phyloP scores from a whole-genome alignment of 2,113 vertebrate species.

The Narcine bancroftii region DNA sequence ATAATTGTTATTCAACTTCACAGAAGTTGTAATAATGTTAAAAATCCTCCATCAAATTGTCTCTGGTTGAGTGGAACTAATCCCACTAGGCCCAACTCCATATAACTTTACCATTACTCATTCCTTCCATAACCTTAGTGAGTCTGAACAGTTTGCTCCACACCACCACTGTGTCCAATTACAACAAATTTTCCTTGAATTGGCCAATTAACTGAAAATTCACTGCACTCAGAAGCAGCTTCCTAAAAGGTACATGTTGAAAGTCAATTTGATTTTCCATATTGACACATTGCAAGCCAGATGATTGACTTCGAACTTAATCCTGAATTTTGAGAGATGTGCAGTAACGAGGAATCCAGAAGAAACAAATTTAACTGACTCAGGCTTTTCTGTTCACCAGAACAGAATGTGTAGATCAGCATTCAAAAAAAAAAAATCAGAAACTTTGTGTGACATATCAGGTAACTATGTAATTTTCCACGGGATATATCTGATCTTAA shows the following conservation, averaged over 20 bases:
- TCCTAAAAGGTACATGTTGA: background rate
- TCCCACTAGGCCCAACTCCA: background rate
- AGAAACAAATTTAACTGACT: background rate
- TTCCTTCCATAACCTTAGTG: background rate
- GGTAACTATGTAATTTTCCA: background rate
- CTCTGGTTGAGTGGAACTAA: background rate
- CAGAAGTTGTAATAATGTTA: background rate
- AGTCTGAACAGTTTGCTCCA: no score
- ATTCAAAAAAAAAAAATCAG: background rate
- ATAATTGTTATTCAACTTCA: background rate
- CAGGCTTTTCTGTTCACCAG: background rate
- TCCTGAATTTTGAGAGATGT: background rate
- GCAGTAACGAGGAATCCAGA: background rate
- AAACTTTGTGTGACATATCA: background rate
- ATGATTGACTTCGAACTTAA: background rate
- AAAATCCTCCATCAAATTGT: background rate
- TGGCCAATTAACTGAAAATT: background rate
- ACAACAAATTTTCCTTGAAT: background rate
- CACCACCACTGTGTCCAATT: background rate
- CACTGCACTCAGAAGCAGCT: background rate
- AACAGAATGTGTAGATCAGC: background rate
- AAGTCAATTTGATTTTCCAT: background rate
- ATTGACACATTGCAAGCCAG: background rate
- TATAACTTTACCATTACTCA: background rate
- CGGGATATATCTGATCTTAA: background rate